phyloP scores from a whole-genome alignment of 2,888 invertebrate genomes.

The Andrena hattorfiana region DNA sequence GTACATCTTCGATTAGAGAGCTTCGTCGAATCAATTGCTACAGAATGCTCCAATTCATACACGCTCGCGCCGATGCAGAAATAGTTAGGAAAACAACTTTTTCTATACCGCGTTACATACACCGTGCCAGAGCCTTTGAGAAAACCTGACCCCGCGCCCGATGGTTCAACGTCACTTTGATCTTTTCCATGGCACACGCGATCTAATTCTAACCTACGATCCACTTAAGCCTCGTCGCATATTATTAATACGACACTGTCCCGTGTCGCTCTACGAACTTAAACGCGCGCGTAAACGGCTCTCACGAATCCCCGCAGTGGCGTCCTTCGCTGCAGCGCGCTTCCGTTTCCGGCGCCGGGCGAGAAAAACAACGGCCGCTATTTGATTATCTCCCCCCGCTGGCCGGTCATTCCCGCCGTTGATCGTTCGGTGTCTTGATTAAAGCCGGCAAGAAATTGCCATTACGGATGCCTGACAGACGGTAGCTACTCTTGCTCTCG shows the following conservation, averaged over 20 bases:
- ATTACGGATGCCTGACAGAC: slow-evolving; percentile 69
- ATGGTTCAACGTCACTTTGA: slow-evolving; percentile 9
- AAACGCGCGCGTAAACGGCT: not conserved
- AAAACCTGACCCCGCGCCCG: not conserved
- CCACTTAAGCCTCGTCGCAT: slow-evolving; percentile 35
- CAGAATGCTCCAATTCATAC: no score
- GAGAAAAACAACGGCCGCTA: slow-evolving; percentile 43
- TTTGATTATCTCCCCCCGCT: slow-evolving; percentile 20
- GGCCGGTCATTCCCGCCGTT: slow-evolving; percentile 34
- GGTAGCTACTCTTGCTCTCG: slow-evolving; percentile 53
- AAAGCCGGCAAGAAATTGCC: slow-evolving; percentile 71
- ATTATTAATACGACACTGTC: slow-evolving; percentile 20
- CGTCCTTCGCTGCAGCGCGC: not conserved
- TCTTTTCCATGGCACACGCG: not conserved
- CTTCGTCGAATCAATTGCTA: no score
- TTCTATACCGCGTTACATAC: no score
- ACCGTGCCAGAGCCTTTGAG: not conserved
- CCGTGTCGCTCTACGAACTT: not conserved
- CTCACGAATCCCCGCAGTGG: not conserved
- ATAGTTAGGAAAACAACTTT: no score
- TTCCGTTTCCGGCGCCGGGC: not conserved
- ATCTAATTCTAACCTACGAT: slow-evolving; percentile 9
- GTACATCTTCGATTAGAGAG: no score
- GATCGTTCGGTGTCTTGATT: slow-evolving; percentile 66
- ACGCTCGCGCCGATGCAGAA: no score